phyloP scores from a whole-genome alignment of 1,140 invertebrate genomes.

The Triops cancriformis region DNA sequence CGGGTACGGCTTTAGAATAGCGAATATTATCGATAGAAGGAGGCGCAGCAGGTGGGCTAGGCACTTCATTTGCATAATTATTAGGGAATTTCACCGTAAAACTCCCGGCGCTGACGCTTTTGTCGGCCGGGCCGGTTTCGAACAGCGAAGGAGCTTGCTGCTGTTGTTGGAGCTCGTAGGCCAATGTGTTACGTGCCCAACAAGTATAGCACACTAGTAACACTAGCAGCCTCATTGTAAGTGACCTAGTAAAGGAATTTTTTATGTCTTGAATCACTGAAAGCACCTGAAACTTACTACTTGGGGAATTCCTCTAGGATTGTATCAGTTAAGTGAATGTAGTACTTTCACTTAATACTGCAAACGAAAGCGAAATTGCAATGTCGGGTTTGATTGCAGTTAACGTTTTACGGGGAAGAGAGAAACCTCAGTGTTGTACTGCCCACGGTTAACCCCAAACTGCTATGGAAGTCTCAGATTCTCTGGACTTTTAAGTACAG shows the following conservation, averaged over 20 bases:
- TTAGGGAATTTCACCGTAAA: background rate
- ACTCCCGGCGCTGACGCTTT: background rate
- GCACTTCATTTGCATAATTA: background rate
- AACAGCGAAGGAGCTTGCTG: background rate
- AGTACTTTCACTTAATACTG: background rate
- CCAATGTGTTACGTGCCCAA: background rate
- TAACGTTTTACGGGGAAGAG: background rate
- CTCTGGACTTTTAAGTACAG: background rate
- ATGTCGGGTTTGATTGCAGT: background rate
- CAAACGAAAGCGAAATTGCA: background rate
- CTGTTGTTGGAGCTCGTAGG: background rate
- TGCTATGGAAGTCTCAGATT: background rate
- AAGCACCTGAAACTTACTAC: background rate
- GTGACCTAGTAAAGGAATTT: background rate
- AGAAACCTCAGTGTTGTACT: background rate
- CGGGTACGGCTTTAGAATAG: background rate
- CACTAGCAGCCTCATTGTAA: background rate
- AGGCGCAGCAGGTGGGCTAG: background rate
- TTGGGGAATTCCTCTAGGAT: background rate
- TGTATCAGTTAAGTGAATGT: background rate
- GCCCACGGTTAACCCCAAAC: constrained; percentile 3
- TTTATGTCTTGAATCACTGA: too few relatives aligned
- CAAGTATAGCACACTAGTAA: background rate
- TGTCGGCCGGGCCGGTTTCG: background rate
- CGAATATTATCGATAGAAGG: background rate